phyloP scores from a whole-genome alignment of 2,888 invertebrate species.

The Drosophila macrothrix region DNA sequence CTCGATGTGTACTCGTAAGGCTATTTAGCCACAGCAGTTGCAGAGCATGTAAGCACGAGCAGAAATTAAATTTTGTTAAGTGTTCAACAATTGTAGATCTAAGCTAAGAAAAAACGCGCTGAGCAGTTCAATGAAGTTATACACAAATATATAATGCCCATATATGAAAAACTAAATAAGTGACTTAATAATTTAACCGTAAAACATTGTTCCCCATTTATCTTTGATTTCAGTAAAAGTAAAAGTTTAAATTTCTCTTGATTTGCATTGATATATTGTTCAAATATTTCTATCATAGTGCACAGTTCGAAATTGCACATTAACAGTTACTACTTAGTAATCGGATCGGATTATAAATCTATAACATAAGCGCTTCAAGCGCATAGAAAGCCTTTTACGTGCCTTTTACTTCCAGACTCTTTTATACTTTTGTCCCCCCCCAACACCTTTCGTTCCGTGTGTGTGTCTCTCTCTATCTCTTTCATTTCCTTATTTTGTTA shows the following conservation, averaged over 20 bases:
- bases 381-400: constrained; percentile 65
- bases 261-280: constrained; percentile 61
- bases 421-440: constrained; percentile 28
- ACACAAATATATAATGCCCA: constrained; percentile 42
- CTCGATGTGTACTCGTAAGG: constrained; percentile 45
- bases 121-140: constrained; percentile 56
- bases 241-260: constrained; percentile 14
- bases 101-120: constrained; percentile 48
- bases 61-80: constrained; percentile 38
- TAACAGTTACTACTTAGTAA: constrained; percentile 12
- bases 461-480: constrained; percentile 40
- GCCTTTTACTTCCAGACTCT: constrained; percentile 59
- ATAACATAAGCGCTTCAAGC: constrained; percentile 28
- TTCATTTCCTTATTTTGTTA: constrained; percentile 19
- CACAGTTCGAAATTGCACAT: constrained; percentile 41
- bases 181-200: constrained; percentile 21
- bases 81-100: constrained; percentile 52
- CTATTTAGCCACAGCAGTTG: constrained; percentile 41
- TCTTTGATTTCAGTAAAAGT: constrained; percentile 28
- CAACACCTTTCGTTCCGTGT: constrained; percentile 32
- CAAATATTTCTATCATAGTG: constrained; percentile 81
- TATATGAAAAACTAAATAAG: constrained; percentile 29
- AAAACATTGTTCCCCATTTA: constrained; percentile 4
- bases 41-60: constrained; percentile 38
- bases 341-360: constrained; percentile 21